A percentile compares a stretch with the other conserved stretches of the same genome.
Evolutionary conservation across 2,113 vertebrate genomes (phyloP).

Genomic region (Elanoides forficatus): DNA sequence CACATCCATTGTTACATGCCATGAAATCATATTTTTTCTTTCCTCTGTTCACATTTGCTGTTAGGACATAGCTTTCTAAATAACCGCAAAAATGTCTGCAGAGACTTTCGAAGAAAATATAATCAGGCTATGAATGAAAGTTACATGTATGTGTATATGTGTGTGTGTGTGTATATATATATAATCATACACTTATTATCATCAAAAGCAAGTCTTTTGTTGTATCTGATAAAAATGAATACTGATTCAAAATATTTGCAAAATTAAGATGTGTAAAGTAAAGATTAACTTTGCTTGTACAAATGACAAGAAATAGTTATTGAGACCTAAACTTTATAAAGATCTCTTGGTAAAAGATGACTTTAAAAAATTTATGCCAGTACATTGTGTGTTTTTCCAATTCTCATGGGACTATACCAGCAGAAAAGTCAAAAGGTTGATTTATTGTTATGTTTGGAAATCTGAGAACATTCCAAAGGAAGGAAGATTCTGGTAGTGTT

Average conservation of each 20-base stretch:
- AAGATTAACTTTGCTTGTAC: not conserved
- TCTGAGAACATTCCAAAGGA: slow-evolving; percentile 62
- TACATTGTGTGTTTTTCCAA: slow-evolving; percentile 18
- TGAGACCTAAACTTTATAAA: not conserved
- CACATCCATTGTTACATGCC: not conserved
- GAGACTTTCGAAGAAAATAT: not conserved
- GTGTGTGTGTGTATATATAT: not conserved
- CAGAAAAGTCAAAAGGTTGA: slow-evolving; percentile 61
- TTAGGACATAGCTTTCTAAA: not conserved
- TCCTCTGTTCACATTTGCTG: not conserved
- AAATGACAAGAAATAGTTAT: not conserved
- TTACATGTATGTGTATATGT: not conserved
- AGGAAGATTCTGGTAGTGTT: slow-evolving; percentile 33
- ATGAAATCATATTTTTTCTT: not conserved
- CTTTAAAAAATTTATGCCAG: not conserved
- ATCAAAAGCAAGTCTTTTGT: not conserved
- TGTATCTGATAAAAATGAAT: not conserved
- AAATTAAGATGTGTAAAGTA: not conserved
- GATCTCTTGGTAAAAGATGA: not conserved
- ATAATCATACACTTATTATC: not conserved
- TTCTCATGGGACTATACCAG: slow-evolving; percentile 43
- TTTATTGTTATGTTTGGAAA: slow-evolving; percentile 57
- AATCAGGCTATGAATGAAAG: not conserved
- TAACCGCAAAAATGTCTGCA: not conserved
- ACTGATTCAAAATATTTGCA: not conserved